Evolutionary conservation across 2,113 vertebrate genomes (phyloP).

Genomic region (Bombycilla garrulus): DNA sequence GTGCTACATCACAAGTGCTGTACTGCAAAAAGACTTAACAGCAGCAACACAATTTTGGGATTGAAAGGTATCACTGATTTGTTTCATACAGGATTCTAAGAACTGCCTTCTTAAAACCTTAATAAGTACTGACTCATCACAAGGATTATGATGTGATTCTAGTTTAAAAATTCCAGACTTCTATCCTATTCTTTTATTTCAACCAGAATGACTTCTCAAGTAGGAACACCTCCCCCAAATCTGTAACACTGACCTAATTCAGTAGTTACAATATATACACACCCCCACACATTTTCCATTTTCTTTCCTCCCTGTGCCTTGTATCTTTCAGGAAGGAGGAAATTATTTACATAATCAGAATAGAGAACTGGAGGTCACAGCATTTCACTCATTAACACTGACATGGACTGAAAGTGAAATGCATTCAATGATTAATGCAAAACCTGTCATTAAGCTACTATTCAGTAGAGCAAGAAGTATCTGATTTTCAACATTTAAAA

Average conservation of each 20-base stretch:
- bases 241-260: slow-evolving; percentile 59
- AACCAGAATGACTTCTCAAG: background rate
- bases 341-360: background rate
- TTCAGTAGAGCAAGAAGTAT: background rate
- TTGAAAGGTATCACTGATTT: background rate
- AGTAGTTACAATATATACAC: background rate
- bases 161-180: background rate
- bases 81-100: background rate
- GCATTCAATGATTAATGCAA: background rate
- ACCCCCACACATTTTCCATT: background rate
- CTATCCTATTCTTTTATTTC: background rate
- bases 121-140: background rate
- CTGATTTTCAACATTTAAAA: background rate
- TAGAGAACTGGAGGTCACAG: background rate
- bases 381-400: background rate
- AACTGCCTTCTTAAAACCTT: background rate
- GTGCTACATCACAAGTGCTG: background rate
- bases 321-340: background rate
- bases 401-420: background rate
- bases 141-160: background rate
- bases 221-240: slow-evolving; percentile 24
- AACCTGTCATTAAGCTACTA: background rate
- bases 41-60: background rate
- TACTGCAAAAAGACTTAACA: background rate
- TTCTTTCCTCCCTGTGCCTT: background rate